Base-by-base conservation (phyloP, 2,888 invertebrate species). In the Iselma pallidipennis region DNA sequence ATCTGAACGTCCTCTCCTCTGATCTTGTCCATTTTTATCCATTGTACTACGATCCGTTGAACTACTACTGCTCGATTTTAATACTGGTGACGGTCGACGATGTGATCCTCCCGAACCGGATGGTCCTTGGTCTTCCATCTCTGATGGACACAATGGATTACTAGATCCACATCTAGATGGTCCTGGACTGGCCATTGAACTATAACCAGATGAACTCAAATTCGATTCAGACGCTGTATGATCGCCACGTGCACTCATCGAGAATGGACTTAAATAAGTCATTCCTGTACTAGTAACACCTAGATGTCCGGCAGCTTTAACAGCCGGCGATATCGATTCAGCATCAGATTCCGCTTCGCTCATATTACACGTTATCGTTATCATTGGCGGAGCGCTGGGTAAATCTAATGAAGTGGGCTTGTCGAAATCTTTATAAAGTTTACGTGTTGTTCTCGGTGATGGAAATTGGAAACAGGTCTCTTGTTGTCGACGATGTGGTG, bases 111-210 rank as follows among this genome's bases (percentile, higher is more conserved):
- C 75, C 14, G 76, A 72, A 23, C 86, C 88, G 49, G 86, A 85
- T 49, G 87, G 86, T 1, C 89, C 88, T 1, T 88, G 88, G 71
- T 91, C 91, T 73, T 91, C 91, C 85, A 88, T 88, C 82, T 91
- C 90, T 10, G 88, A 88, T 1, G 90, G 88, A 76, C 90, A 91
- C 2, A 92, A 78, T 0, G 92, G 92, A 78, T 92, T 92, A 74
- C 89, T 91, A 0, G 92, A 92, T 5, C 91, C 91, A 76, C 92
- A 92, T 64, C 92, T 83, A 0, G 92, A 92, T 4, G 92, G 91
- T 0, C 91, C 92, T 0, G 92, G 92, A 80, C 91, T 91, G 0
- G 92, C 91, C 90, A 92, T 92, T 2, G 92, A 92, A 67, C 91
- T 91, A 78, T 93, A 93, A 7, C 93, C 93, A 0, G 92, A 92